A percentile compares a stretch with the other conserved stretches of the same genome.
phyloP scores from a whole-genome alignment of 2,797 vertebrate species.

The Pagetopsis macropterus region DNA sequence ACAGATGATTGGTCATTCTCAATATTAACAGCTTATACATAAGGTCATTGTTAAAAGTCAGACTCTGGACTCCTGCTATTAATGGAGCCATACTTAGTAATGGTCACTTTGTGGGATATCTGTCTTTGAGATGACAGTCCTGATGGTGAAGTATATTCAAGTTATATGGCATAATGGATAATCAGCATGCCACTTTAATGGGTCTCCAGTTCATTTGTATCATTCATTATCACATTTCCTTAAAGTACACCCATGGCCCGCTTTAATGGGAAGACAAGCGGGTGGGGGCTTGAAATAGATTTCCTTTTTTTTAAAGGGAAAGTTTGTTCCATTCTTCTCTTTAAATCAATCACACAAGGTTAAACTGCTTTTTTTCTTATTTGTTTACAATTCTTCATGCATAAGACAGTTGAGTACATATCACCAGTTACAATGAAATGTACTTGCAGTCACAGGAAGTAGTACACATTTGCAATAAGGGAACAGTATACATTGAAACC shows the following conservation, averaged over 20 bases:
- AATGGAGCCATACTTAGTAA: neutral
- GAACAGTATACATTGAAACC: no score
- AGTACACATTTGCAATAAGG: no score
- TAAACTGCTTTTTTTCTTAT: no score
- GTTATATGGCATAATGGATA: neutral
- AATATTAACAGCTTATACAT: neutral
- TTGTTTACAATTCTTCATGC: no score
- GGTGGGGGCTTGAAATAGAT: no score
- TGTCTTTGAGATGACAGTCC: constrained; percentile 1
- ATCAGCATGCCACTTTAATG: neutral
- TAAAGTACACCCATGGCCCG: neutral
- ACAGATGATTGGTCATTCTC: constrained; percentile 9
- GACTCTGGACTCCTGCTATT: neutral
- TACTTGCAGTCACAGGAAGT: no score
- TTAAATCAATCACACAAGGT: no score
- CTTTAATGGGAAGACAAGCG: no score
- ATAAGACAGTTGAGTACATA: no score
- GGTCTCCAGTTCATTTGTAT: neutral
- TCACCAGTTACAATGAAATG: no score
- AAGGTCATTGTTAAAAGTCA: constrained; percentile 12
- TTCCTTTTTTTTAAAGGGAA: no score
- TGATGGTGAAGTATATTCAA: neutral
- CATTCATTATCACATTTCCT: neutral
- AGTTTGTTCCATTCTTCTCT: no score
- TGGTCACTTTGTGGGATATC: neutral